These are phyloP conservation scores for Paralichthys olivaceus DNA, from an alignment of 2,113 vertebrate species.

Conservation along the genomic window DNA sequence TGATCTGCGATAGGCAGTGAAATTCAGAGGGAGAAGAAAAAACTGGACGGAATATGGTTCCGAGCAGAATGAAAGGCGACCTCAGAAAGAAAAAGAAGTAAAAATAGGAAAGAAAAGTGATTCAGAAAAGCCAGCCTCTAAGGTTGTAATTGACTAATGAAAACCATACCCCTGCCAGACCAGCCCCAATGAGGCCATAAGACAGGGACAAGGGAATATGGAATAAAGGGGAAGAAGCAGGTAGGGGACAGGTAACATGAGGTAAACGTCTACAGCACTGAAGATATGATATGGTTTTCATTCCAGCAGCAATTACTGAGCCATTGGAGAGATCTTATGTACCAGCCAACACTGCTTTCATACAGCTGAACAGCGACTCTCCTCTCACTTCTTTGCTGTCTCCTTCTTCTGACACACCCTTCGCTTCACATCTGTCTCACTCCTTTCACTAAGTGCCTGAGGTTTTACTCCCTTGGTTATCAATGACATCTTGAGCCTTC, in stretches of 20 bases:
- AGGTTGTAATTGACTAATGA: slow-evolving; percentile 54
- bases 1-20: slow-evolving; percentile 25
- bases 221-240: slow-evolving; percentile 8
- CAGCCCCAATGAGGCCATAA: slow-evolving; percentile 17
- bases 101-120: slow-evolving; percentile 22
- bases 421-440: slow-evolving; percentile 38
- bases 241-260: slow-evolving; percentile 42
- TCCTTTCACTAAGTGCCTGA: slow-evolving; percentile 22
- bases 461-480: slow-evolving; percentile 37
- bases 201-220: background rate
- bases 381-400: background rate
- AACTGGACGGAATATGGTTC: background rate
- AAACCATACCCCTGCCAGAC: slow-evolving; percentile 32
- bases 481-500: slow-evolving; percentile 35
- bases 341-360: slow-evolving; percentile 50
- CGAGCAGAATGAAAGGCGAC: slow-evolving; percentile 10
- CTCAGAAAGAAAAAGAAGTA: slow-evolving; percentile 10
- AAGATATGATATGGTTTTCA: slow-evolving; percentile 45
- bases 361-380: slow-evolving; percentile 44
- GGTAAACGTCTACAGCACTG: slow-evolving; percentile 46
- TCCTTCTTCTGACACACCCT: slow-evolving; percentile 49
- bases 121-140: slow-evolving; percentile 33
- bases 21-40: background rate
- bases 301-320: slow-evolving; percentile 49
- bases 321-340: slow-evolving; percentile 19